These are phyloP conservation scores for Polydrusus tereticollis DNA, from an alignment of 2,888 invertebrate species.

Conservation along the genomic window DNA sequence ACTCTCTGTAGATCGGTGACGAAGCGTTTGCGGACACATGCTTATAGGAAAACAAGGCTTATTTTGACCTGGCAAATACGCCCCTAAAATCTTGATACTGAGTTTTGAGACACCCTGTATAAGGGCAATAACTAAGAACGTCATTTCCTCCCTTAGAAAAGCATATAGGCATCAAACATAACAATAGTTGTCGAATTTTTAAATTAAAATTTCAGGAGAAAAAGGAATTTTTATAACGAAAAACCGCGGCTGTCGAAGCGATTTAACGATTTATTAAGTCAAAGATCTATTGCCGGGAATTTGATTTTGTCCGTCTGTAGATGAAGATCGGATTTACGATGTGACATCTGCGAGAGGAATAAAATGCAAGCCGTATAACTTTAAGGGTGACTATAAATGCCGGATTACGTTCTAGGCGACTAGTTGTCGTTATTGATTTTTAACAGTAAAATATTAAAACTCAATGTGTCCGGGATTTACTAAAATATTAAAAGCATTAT, in stretches of 20 bases:
- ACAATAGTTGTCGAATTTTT: neutral
- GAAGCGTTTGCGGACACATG: too few relatives aligned
- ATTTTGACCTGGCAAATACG: too few relatives aligned
- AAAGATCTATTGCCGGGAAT: conserved; percentile 34
- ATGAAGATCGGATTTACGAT: conserved; percentile 48
- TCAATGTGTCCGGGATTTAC: neutral
- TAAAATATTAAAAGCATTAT: neutral
- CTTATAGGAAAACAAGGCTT: too few relatives aligned
- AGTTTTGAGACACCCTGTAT: too few relatives aligned
- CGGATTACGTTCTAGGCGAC: conserved; percentile 37
- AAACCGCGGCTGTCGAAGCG: neutral
- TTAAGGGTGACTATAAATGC: conserved; percentile 46
- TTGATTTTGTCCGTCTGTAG: conserved; percentile 32
- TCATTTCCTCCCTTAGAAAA: too few relatives aligned
- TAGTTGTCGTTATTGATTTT: conserved; percentile 44
- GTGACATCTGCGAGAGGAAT: conserved; percentile 45
- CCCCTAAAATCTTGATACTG: too few relatives aligned
- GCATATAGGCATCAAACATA: too few relatives aligned
- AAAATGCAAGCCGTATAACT: conserved; percentile 45
- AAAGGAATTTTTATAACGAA: conserved; percentile 1
- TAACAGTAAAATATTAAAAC: conserved; percentile 21
- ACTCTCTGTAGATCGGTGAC: too few relatives aligned
- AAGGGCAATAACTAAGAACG: too few relatives aligned
- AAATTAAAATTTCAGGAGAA: conserved; percentile 2
- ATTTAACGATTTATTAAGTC: conserved; percentile 17